Evolutionary conservation across 2,888 invertebrate genomes (phyloP).

Genomic region (Zaprionus bogoriensis): DNA sequence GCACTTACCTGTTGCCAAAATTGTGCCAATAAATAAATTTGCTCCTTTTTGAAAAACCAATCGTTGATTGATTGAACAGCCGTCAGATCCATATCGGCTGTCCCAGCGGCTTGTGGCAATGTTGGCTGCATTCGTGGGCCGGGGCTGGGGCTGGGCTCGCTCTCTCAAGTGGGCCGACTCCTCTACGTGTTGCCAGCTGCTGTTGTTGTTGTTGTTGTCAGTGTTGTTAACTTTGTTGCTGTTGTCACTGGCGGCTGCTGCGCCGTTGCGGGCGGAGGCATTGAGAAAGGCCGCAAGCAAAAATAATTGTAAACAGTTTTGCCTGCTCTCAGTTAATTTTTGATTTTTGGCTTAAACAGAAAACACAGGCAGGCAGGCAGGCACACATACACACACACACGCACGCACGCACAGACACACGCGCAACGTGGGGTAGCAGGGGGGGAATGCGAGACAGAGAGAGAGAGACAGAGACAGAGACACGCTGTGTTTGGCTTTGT

Average conservation of each 20-base stretch:
- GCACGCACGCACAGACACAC: background rate
- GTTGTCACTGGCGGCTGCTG: slow-evolving; percentile 11
- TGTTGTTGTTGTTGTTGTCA: slow-evolving; percentile 14
- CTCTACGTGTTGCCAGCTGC: too few relatives aligned
- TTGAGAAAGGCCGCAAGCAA: background rate
- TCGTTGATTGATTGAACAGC: slow-evolving; percentile 96
- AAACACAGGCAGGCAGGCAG: too few relatives aligned
- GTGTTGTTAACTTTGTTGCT: background rate
- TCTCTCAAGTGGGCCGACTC: slow-evolving; percentile 2
- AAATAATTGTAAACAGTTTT: background rate
- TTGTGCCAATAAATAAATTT: slow-evolving; percentile 96
- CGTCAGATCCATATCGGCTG: slow-evolving; percentile 95
- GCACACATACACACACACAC: background rate
- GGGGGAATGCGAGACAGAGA: too few relatives aligned
- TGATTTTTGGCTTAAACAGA: too few relatives aligned
- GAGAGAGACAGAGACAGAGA: slow-evolving; percentile 16
- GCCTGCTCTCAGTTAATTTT: too few relatives aligned
- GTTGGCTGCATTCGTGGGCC: slow-evolving; percentile 89
- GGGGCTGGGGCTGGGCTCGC: slow-evolving; percentile 34
- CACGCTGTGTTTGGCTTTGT: slow-evolving; percentile 14
- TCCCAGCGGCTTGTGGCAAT: slow-evolving; percentile 88
- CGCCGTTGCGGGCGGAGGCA: slow-evolving; percentile 25
- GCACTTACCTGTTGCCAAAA: slow-evolving; percentile 97
- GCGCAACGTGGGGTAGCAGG: background rate
- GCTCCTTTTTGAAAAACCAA: slow-evolving; percentile 97